Base-by-base conservation (phyloP, 2,888 invertebrate genomes). In the Cataglyphis altisquamis region DNA sequence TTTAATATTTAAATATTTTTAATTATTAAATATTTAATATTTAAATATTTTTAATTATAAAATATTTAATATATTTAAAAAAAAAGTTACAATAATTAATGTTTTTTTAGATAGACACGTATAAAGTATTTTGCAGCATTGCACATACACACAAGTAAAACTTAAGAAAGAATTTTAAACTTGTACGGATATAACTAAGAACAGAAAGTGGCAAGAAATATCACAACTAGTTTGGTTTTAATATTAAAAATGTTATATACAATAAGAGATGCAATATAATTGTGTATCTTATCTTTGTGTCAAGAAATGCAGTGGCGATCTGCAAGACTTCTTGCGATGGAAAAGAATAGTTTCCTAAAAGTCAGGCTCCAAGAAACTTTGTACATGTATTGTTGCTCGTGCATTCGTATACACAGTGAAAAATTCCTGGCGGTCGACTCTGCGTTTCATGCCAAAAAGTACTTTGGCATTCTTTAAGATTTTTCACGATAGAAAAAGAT, bases 381-480 rank as follows among this genome's bases (percentile, higher is more conserved):
- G 3, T n/a, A 52, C n/a, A n/a, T 6, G 6, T 52, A n/a, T 8
- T n/a, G 5, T 52, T 1, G n/a, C n/a, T 52, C n/a, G 18, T 52
- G 52, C n/a, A n/a, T n/a, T n/a, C n/a, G 52, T 52, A 52, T n/a
- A 52, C n/a, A 8, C 8, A 8, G 52, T 52, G 52, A 52, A 52
- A 52, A 52, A 52, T 52, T 52, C 52, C n/a, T 52, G 52, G 8
- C 52, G n/a, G 52, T 52, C 8, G 8, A 8, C n/a, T 8, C n/a
- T 52, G 8, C n/a, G 18, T 52, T 52, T 52, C 8, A 52, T 52
- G 52, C 8, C 52, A 52, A 52, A 52, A 52, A 52, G 8, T n/a
- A n/a, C 52, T 52, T 52, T 52, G n/a, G n/a, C 52, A 52, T 52
- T 52, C 52, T 52, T 52, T 52, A 52, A 52, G 52, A n/a, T 52